Conservation (phyloP, 2,113 vertebrate genomes). For the Climacteris rufus region DNA sequence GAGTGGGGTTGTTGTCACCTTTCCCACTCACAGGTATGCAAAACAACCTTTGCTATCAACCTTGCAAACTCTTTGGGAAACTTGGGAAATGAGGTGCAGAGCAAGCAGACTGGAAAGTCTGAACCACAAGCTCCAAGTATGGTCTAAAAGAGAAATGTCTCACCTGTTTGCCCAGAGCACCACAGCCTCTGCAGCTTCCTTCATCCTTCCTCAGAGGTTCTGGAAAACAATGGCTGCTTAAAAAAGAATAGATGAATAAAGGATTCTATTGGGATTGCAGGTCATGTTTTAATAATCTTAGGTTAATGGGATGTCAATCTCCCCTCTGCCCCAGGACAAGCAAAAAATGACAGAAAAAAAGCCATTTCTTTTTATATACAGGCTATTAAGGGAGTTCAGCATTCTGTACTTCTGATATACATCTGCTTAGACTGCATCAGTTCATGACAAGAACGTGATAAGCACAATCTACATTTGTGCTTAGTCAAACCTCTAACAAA, state of each 20-base stretch:
- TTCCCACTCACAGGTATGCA: rapidly evolving
- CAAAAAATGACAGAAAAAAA: not conserved
- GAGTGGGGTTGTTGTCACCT: not conserved
- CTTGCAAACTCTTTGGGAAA: not conserved
- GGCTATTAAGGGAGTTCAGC: not conserved
- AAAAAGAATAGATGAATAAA: not conserved
- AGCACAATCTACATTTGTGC: not conserved
- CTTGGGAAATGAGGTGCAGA: not conserved
- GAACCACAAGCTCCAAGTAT: not conserved
- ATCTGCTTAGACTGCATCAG: not conserved
- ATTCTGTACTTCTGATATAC: not conserved
- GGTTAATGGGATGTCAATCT: not conserved
- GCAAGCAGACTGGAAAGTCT: not conserved
- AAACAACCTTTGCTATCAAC: rapidly evolving
- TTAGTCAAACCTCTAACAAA: not conserved
- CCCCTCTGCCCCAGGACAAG: not conserved
- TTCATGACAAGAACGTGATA: not conserved
- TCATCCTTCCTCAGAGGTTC: not conserved
- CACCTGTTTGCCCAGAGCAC: not conserved
- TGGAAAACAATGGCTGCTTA: not conserved
- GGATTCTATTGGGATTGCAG: not conserved
- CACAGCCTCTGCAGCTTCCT: not conserved
- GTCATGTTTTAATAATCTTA: not conserved
- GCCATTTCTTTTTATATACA: not conserved
- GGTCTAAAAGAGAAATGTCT: not conserved